These are phyloP conservation scores for Clepsis dumicolana DNA, from an alignment of 2,888 invertebrate genomes.

Conservation along the genomic window DNA sequence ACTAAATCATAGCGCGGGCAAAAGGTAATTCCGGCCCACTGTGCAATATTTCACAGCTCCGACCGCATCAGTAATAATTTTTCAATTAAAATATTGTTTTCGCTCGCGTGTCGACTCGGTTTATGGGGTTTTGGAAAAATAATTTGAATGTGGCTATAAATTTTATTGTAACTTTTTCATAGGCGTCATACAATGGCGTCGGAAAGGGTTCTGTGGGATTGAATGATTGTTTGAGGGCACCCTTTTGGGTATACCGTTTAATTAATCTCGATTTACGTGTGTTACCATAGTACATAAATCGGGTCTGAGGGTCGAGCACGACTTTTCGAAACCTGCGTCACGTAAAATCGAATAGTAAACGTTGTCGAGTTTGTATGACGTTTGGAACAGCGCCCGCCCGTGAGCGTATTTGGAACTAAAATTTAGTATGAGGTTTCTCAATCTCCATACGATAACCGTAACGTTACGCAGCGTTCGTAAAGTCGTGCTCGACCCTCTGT, in stretches of 20 bases:
- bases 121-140: constrained; percentile 50
- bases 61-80: constrained; percentile 73
- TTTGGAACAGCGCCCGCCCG: no score
- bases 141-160: constrained; percentile 40
- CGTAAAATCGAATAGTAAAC: no score
- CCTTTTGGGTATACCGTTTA: constrained; percentile 9
- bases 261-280: constrained; percentile 6
- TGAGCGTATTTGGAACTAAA: no score
- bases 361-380: no score
- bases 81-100: constrained; percentile 71
- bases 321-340: no score
- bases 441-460: no score
- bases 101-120: constrained; percentile 52
- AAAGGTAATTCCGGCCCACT: constrained; percentile 62
- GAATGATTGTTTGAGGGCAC: constrained; percentile 23
- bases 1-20: constrained; percentile 64
- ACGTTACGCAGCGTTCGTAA: no score
- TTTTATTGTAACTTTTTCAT: constrained; percentile 37
- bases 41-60: constrained; percentile 70
- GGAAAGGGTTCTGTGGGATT: constrained; percentile 26
- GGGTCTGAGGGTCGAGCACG: no score
- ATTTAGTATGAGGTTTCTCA: no score
- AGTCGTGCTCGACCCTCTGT: no score
- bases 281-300: no score
- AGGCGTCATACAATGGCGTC: constrained; percentile 20